Conservation (phyloP, 53 echinoderm and acorn worm species). For the Mesocentrotus franciscanus region DNA sequence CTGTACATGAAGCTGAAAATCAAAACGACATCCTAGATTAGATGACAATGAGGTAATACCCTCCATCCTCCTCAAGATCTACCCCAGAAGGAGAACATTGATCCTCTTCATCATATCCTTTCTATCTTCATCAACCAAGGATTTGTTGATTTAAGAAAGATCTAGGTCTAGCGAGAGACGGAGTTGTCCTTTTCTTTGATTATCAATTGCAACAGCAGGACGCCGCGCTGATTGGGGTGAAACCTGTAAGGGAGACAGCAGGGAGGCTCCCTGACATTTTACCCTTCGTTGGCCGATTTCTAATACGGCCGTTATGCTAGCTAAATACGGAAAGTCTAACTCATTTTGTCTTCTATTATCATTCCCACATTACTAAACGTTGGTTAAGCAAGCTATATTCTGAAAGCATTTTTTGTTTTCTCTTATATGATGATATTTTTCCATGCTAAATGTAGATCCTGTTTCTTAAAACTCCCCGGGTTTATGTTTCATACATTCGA, state of each 20-base stretch:
- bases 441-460: no score
- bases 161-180: neutral
- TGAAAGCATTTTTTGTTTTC: no score
- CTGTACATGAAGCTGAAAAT: neutral
- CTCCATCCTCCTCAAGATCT: neutral
- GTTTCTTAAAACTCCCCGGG: no score
- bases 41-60: neutral
- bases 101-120: conserved; percentile 1
- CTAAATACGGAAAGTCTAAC: no score
- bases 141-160: conserved; percentile 4
- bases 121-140: neutral
- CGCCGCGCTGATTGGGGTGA: conserved; percentile 9
- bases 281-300: neutral
- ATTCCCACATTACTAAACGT: no score
- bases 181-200: neutral
- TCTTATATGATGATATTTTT: no score
- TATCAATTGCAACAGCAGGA: conserved; percentile 19
- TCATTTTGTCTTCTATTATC: no score
- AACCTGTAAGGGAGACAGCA: neutral
- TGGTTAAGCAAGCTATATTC: no score
- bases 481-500: no score
- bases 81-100: neutral
- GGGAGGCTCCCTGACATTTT: conserved; percentile 4
- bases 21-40: neutral
- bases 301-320: neutral